Evolutionary conservation across 2,888 invertebrate genomes (phyloP), one percentile per base, ranked within the genome.

Genomic region (Watsonalla binaria): DNA sequence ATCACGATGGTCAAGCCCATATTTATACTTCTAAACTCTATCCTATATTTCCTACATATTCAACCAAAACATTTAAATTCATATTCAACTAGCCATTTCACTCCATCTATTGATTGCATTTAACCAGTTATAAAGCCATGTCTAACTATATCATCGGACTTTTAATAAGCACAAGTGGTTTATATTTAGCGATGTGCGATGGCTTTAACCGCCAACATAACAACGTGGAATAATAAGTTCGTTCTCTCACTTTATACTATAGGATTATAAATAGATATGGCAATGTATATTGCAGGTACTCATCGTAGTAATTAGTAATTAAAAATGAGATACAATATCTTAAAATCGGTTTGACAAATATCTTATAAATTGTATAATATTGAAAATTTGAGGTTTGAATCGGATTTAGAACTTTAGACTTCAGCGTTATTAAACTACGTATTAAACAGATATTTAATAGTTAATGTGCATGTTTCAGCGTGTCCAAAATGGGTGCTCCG

Each of bases 401-500:
- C n/a, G n/a, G n/a, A n/a, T n/a, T n/a, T n/a, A n/a, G n/a, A n/a
- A n/a, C n/a, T n/a, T n/a, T n/a, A n/a, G n/a, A n/a, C n/a, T n/a
- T n/a, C n/a, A n/a, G n/a, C n/a, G n/a, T n/a, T 24, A 24, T 24
- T 24, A 24, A 4, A 24, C 24, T 24, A 24, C 24, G 4, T 24
- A 24, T 24, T 24, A 24, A 24, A 24, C 24, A 7, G 5, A 37
- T 37, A 2, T 37, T 37, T 37, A n/a, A n/a, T n/a, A 33, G n/a
- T 50, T 54, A n/a, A 39, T 56, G 37, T 6, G 57, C 15, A 46
- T 61, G 49, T 69, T 70, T 57, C 68, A 74, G 70, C 14, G 45
- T 69, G 60, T 64, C 62, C 64, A 64, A 73, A 57, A 89, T 91
- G 91, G 87, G 90, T 45, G 90, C 90, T 11, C 90, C 90, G 33